phyloP scores from a whole-genome alignment of 2,113 vertebrate genomes.

The Oreochromis aureus region DNA sequence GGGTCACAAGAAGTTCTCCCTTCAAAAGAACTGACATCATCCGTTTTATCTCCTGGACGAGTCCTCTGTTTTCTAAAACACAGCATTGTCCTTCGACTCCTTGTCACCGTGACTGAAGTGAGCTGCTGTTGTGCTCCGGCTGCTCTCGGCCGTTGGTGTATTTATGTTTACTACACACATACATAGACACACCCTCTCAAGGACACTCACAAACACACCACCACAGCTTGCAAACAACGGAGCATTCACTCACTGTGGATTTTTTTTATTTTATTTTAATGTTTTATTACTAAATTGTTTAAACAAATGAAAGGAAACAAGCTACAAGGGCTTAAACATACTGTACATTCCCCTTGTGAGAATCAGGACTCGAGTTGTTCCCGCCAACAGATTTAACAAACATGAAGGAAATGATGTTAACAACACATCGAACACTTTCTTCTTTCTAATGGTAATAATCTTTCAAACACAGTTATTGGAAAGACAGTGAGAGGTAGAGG shows the following conservation, averaged over 20 bases:
- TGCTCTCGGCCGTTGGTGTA: neutral
- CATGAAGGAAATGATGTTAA: neutral
- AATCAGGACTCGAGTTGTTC: neutral
- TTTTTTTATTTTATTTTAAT: neutral
- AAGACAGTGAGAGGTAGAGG: conserved; percentile 33
- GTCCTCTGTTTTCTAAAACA: neutral
- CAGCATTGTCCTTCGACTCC: neutral
- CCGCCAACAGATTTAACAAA: neutral
- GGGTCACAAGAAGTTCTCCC: neutral
- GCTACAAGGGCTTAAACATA: neutral
- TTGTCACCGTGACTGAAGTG: neutral
- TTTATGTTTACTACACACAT: neutral
- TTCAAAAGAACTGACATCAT: neutral
- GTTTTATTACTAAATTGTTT: conserved; percentile 51
- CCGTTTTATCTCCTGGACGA: neutral
- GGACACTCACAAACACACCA: neutral
- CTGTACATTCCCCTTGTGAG: neutral
- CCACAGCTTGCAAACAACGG: neutral
- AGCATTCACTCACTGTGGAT: neutral
- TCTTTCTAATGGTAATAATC: neutral
- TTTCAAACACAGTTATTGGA: neutral
- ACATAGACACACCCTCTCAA: neutral
- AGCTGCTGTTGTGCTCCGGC: neutral
- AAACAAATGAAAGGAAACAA: conserved; percentile 28
- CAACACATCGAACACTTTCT: neutral